phyloP scores from a whole-genome alignment of 2,113 vertebrate species.

The Crotalus horridus region DNA sequence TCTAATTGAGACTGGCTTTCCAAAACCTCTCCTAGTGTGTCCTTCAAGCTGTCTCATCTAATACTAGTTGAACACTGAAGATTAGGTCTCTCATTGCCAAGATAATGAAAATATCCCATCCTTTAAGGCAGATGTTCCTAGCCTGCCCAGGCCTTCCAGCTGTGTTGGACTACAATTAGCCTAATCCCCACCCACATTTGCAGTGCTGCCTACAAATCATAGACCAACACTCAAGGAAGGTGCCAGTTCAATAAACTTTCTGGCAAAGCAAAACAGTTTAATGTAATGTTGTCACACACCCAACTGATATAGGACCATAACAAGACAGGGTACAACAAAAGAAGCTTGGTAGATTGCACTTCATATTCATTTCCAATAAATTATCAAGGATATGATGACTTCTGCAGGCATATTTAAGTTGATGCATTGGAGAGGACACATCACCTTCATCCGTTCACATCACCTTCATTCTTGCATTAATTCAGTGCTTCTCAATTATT shows the following conservation, averaged over 20 bases:
- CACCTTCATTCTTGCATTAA: too few relatives aligned
- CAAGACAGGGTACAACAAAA: neutral
- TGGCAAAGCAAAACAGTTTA: neutral
- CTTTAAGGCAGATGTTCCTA: neutral
- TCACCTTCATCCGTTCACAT: neutral
- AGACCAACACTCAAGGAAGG: neutral
- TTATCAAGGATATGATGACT: neutral
- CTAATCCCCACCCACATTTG: neutral
- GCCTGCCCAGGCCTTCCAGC: neutral
- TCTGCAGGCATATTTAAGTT: neutral
- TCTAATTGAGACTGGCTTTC: neutral
- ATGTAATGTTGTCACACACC: neutral
- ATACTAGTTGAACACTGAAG: neutral
- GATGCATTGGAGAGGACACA: neutral
- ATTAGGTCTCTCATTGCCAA: neutral
- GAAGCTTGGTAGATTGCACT: neutral
- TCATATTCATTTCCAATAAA: neutral
- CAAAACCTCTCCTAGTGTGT: neutral
- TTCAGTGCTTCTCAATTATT: too few relatives aligned
- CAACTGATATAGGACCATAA: neutral
- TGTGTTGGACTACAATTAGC: neutral
- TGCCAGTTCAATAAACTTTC: neutral
- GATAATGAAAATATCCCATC: neutral
- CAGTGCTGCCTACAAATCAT: neutral
- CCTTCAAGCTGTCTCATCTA: neutral